Conservation (phyloP, 2,797 vertebrate genomes). For the Mus minutoides region DNA sequence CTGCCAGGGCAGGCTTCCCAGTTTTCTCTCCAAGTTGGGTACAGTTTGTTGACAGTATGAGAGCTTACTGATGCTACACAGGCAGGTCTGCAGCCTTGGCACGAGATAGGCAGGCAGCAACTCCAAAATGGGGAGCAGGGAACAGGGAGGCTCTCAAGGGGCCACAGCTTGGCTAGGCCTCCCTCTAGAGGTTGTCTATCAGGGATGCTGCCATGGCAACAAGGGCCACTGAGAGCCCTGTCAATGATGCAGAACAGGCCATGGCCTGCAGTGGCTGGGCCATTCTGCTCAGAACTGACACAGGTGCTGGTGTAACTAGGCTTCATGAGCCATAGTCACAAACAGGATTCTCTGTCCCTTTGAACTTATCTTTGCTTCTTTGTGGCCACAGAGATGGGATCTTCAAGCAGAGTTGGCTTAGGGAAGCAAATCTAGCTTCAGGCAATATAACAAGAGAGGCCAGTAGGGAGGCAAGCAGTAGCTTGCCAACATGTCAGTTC, state of each 20-base stretch:
- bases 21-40: not conserved
- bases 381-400: not conserved
- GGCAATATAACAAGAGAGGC: not conserved
- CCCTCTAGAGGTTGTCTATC: not conserved
- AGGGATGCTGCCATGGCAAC: not conserved
- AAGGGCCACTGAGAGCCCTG: not conserved
- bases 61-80: not conserved
- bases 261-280: not conserved
- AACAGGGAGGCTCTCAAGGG: not conserved
- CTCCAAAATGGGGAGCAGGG: not conserved
- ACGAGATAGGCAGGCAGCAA: not conserved
- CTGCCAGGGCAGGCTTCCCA: not conserved
- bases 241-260: constrained; percentile 52
- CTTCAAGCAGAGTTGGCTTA: not conserved
- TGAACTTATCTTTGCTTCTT: not conserved
- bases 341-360: not conserved
- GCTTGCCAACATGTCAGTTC: fast-evolving
- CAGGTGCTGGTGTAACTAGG: constrained; percentile 69
- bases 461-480: not conserved
- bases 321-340: constrained; percentile 16
- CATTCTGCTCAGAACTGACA: constrained; percentile 74
- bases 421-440: fast-evolving
- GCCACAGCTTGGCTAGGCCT: not conserved
- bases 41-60: not conserved
- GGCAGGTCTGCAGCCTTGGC: not conserved